Evolutionary conservation across 2,888 invertebrate species (phyloP).

Genomic region (Drosophila rubida): DNA sequence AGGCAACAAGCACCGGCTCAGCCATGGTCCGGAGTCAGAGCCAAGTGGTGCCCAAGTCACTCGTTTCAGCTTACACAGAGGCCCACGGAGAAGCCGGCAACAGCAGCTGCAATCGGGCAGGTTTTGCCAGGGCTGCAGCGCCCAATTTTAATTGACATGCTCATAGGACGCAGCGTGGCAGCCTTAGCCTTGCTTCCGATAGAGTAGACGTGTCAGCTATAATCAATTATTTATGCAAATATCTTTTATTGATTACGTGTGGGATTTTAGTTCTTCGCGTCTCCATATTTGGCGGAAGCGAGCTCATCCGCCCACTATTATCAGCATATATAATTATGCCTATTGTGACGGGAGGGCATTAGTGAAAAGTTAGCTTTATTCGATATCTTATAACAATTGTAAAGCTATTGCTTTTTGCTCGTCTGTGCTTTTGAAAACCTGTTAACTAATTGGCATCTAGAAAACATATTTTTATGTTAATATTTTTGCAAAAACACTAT

Average conservation of each 20-base stretch:
- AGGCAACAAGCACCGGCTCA: conserved; percentile 20
- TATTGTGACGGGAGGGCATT: background rate
- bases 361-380: background rate
- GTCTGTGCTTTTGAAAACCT: background rate
- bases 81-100: conserved; percentile 26
- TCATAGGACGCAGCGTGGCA: background rate
- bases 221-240: background rate
- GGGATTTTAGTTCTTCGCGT: background rate
- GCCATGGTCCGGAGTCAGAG: conserved; percentile 42
- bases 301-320: background rate
- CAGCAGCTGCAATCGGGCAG: conserved; percentile 70
- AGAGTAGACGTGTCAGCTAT: background rate
- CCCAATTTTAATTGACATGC: background rate
- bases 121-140: conserved; percentile 46
- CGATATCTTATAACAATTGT: background rate
- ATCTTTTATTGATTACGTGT: background rate
- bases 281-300: background rate
- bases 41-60: conserved; percentile 70
- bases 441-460: background rate
- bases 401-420: background rate
- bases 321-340: background rate
- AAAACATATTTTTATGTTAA: background rate
- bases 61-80: conserved; percentile 60
- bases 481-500: background rate
- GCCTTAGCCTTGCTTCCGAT: background rate